Percentiles rank a stretch among this genome's conserved stretches.
Conservation (phyloP, 1,140 invertebrate species). For the Drosophila pallidifrons region DNA sequence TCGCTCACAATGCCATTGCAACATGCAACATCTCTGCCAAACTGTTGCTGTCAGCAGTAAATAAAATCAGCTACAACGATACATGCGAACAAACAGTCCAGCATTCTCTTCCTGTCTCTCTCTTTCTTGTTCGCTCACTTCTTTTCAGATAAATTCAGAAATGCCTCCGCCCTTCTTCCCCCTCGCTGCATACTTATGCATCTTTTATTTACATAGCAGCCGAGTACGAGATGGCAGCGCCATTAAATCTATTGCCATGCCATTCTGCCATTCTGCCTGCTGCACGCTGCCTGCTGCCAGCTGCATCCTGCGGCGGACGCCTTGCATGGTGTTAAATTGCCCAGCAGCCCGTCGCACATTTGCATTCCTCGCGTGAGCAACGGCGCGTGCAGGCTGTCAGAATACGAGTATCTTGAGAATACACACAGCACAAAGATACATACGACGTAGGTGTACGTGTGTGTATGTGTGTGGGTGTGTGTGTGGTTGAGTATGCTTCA, state of each 20-base stretch:
- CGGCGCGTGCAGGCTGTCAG: constrained; percentile 46
- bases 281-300: not conserved
- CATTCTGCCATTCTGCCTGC: not conserved
- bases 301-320: constrained; percentile 14
- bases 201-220: constrained; percentile 56
- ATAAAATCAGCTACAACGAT: constrained; percentile 72
- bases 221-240: constrained; percentile 13
- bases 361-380: constrained; percentile 61
- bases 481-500: not conserved
- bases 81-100: constrained; percentile 28
- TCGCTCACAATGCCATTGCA: constrained; percentile 53
- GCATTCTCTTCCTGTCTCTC: constrained; percentile 2
- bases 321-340: constrained; percentile 72
- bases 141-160: constrained; percentile 27
- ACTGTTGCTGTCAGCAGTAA: constrained; percentile 75
- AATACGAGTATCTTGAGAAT: constrained; percentile 60
- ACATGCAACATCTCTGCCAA: constrained; percentile 46
- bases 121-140: constrained; percentile 2
- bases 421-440: constrained; percentile 39
- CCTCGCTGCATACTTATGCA: constrained; percentile 45
- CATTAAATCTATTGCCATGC: constrained; percentile 50
- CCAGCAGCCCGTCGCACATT: constrained; percentile 65
- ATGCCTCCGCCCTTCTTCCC: not conserved
- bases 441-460: not conserved
- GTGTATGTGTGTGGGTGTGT: not conserved